Percentiles rank a stretch among this genome's conserved stretches.
phyloP scores from a whole-genome alignment of 2,888 invertebrate genomes.

The Junonia oenone region DNA sequence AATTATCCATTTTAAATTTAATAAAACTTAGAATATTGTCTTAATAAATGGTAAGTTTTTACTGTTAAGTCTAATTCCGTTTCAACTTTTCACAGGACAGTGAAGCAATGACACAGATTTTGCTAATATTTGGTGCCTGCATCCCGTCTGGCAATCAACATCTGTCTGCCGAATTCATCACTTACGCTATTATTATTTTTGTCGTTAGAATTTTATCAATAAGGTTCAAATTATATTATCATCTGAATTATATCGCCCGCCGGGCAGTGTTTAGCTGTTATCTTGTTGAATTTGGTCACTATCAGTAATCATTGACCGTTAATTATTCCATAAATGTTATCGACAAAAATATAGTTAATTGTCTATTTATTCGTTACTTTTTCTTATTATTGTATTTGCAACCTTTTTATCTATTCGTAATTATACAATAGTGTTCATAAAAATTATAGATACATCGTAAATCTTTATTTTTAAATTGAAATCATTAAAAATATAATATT shows the following conservation, averaged over 20 bases:
- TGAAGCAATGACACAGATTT: conserved; percentile 50
- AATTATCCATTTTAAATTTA: background rate
- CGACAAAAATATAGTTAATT: conserved; percentile 15
- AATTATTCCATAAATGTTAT: conserved; percentile 18
- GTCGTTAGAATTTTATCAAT: conserved; percentile 43
- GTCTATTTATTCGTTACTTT: conserved; percentile 19
- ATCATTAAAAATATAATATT: background rate
- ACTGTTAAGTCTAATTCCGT: background rate
- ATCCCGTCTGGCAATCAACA: conserved; percentile 49
- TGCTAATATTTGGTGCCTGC: conserved; percentile 60
- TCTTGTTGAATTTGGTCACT: conserved; percentile 30
- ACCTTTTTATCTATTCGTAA: conserved; percentile 8
- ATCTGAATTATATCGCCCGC: conserved; percentile 29
- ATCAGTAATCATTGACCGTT: conserved; percentile 25
- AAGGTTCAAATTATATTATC: conserved; percentile 38
- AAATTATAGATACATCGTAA: background rate
- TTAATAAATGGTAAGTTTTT: background rate
- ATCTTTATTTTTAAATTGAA: background rate
- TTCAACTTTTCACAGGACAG: conserved; percentile 48
- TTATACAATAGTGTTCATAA: background rate
- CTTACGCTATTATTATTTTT: conserved; percentile 38
- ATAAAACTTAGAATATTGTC: background rate
- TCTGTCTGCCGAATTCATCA: conserved; percentile 42
- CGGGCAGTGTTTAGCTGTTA: conserved; percentile 29
- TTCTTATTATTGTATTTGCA: conserved; percentile 18